These are phyloP conservation scores for Ammospiza maritima DNA, from an alignment of 2,797 vertebrate species.

Conservation along the genomic window DNA sequence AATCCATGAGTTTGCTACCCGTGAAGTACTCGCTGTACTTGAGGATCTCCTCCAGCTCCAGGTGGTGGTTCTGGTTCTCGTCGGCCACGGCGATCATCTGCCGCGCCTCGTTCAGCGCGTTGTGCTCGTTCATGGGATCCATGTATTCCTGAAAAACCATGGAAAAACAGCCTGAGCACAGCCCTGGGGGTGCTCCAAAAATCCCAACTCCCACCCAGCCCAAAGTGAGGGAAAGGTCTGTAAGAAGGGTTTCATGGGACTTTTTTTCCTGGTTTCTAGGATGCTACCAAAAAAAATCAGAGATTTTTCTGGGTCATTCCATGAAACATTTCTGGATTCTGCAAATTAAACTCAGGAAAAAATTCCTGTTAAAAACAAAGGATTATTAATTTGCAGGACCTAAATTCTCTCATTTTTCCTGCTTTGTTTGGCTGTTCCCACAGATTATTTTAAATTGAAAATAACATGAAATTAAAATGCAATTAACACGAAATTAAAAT, in stretches of 20 bases:
- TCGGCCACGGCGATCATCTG: constrained; percentile 99
- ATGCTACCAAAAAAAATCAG: not conserved
- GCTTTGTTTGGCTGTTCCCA: not conserved
- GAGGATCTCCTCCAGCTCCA: constrained; percentile 95
- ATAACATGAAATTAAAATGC: not conserved
- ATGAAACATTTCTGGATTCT: not conserved
- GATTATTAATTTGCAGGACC: not conserved
- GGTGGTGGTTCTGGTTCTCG: constrained; percentile 92
- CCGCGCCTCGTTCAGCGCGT: constrained; percentile 87
- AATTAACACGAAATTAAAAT: not conserved
- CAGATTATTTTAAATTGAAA: not conserved
- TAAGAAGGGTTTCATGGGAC: not conserved
- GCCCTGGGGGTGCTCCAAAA: not conserved
- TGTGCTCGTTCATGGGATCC: not conserved
- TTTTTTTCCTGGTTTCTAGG: not conserved
- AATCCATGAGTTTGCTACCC: constrained; percentile 98
- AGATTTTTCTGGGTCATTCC: too few relatives aligned
- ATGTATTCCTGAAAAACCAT: not conserved
- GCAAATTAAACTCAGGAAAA: too few relatives aligned
- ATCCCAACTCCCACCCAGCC: not conserved
- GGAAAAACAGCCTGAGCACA: too few relatives aligned
- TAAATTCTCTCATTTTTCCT: not conserved
- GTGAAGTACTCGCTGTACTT: constrained; percentile 99
- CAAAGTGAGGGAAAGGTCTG: not conserved
- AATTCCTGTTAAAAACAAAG: not conserved